These are phyloP conservation scores for Drosophila multiciliata DNA, from an alignment of 2,888 invertebrate genomes.

Conservation along the genomic window DNA sequence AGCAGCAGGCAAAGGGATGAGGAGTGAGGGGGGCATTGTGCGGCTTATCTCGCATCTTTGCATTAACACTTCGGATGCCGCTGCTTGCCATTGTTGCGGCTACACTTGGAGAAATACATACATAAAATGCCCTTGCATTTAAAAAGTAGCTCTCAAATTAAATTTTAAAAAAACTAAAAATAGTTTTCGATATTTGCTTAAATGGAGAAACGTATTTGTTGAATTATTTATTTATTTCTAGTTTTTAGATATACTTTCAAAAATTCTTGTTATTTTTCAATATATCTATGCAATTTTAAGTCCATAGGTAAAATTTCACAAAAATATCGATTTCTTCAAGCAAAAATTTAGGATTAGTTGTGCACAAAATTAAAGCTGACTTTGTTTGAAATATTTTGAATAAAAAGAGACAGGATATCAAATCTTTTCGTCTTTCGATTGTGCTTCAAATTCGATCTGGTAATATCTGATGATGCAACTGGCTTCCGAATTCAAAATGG, in stretches of 20 bases:
- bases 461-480: no score
- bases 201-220: background rate
- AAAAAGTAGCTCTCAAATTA: background rate
- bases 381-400: no score
- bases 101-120: constrained; percentile 2
- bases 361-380: no score
- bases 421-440: no score
- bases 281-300: no score
- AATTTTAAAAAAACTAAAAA: no score
- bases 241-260: background rate
- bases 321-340: no score
- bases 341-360: no score
- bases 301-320: no score
- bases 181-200: background rate
- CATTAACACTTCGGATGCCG: constrained; percentile 72
- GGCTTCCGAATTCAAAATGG: background rate
- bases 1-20: background rate
- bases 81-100: constrained; percentile 48
- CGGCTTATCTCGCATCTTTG: constrained; percentile 74
- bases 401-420: no score
- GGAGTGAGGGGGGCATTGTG: constrained; percentile 37
- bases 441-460: no score
- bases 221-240: background rate
- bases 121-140: background rate
- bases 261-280: no score